Evolutionary conservation across 2,888 invertebrate genomes (phyloP).

Genomic region (Yponomeuta cagnagella): DNA sequence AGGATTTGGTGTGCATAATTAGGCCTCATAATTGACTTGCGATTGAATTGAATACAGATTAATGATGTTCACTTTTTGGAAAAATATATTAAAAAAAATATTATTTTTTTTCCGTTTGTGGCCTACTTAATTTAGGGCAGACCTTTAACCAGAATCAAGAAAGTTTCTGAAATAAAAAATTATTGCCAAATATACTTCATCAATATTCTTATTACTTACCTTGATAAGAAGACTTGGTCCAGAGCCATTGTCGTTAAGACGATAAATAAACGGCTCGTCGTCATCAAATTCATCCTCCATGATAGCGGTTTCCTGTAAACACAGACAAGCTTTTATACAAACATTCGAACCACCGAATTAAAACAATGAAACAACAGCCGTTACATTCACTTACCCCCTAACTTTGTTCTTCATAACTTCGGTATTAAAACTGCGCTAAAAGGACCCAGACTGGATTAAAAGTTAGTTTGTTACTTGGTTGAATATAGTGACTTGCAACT

Average conservation of each 20-base stretch:
- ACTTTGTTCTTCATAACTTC: constrained; percentile 8
- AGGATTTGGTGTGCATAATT: too few relatives aligned
- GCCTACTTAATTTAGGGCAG: too few relatives aligned
- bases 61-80: too few relatives aligned
- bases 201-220: constrained; percentile 54
- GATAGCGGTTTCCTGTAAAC: constrained; percentile 22
- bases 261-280: constrained; percentile 84
- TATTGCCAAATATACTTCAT: too few relatives aligned
- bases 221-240: constrained; percentile 84
- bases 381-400: constrained; percentile 5
- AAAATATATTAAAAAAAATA: too few relatives aligned
- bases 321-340: constrained; percentile 15
- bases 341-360: constrained; percentile 1
- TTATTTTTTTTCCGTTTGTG: too few relatives aligned
- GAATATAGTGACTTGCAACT: constrained; percentile 29
- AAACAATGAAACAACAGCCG: neutral
- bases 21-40: too few relatives aligned
- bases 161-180: too few relatives aligned
- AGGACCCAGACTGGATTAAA: neutral
- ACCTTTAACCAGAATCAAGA: too few relatives aligned
- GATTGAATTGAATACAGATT: too few relatives aligned
- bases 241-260: constrained; percentile 83
- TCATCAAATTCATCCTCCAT: constrained; percentile 62
- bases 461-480: neutral
- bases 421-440: neutral